A percentile compares a stretch with the other conserved stretches of the same genome.
These are phyloP conservation scores for Pseudonaja textilis DNA, from an alignment of 2,113 vertebrate species.

Conservation along the genomic window DNA sequence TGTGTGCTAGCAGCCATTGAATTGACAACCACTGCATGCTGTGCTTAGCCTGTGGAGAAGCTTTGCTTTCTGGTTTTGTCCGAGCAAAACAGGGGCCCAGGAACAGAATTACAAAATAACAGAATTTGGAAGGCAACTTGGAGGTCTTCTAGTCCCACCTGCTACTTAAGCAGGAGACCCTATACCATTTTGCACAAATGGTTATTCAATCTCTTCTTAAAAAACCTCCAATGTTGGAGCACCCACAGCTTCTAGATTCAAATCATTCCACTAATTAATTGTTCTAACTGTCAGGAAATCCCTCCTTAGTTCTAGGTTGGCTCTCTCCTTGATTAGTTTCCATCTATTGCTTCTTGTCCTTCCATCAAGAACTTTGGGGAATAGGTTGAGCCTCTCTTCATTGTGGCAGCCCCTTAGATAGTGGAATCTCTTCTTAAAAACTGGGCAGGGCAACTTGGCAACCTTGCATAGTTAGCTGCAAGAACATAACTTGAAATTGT, in stretches of 20 bases:
- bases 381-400: too few species aligned
- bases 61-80: background rate
- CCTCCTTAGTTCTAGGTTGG: too few species aligned
- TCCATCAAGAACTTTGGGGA: too few species aligned
- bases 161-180: background rate
- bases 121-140: background rate
- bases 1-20: background rate
- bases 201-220: too few species aligned
- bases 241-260: too few species aligned
- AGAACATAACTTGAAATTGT: background rate
- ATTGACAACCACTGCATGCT: background rate
- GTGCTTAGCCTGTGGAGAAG: background rate
- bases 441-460: background rate
- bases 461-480: background rate
- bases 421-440: background rate
- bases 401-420: too few species aligned
- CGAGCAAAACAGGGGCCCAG: background rate
- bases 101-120: background rate
- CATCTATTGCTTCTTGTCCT: too few species aligned
- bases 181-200: background rate
- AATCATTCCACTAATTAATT: too few species aligned
- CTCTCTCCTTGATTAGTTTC: too few species aligned
- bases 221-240: too few species aligned
- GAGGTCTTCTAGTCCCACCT: background rate
- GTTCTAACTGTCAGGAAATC: too few species aligned